A percentile compares a stretch with the other conserved stretches of the same genome.
phyloP scores from a whole-genome alignment of 2,797 vertebrate species.

The Hapalemur alaotrensis region DNA sequence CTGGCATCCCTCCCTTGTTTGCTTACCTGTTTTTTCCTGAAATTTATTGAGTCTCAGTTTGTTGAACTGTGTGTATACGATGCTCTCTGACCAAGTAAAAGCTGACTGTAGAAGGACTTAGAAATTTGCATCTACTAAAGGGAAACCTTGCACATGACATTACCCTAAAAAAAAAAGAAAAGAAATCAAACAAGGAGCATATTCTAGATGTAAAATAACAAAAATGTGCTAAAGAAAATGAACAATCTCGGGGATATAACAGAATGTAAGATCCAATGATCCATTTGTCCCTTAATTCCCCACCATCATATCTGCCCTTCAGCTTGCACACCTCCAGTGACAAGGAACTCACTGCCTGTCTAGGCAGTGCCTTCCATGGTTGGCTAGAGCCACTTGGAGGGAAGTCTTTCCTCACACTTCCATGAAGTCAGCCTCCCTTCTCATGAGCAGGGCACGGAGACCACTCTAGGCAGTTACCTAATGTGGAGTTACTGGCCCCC shows the following conservation, averaged over 20 bases:
- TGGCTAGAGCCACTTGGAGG: not conserved
- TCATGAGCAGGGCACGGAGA: not conserved
- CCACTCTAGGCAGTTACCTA: not conserved
- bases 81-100: constrained; percentile 21
- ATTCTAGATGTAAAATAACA: not conserved
- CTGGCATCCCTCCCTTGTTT: not conserved
- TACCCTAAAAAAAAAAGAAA: not conserved
- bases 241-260: not conserved
- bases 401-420: not conserved
- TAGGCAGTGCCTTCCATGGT: rapidly evolving
- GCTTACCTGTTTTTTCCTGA: not conserved
- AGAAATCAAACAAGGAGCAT: not conserved
- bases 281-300: not conserved
- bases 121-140: not conserved
- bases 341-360: not conserved
- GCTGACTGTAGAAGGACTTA: not conserved
- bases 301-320: not conserved
- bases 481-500: not conserved
- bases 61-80: not conserved
- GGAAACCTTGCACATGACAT: not conserved
- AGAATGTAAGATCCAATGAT: not conserved
- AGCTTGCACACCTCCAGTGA: not conserved
- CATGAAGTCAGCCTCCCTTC: not conserved
- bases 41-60: not conserved
- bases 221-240: not conserved